These are phyloP conservation scores for Lamellibrachia satsuma DNA, from an alignment of 2,888 invertebrate species.

Conservation along the genomic window DNA sequence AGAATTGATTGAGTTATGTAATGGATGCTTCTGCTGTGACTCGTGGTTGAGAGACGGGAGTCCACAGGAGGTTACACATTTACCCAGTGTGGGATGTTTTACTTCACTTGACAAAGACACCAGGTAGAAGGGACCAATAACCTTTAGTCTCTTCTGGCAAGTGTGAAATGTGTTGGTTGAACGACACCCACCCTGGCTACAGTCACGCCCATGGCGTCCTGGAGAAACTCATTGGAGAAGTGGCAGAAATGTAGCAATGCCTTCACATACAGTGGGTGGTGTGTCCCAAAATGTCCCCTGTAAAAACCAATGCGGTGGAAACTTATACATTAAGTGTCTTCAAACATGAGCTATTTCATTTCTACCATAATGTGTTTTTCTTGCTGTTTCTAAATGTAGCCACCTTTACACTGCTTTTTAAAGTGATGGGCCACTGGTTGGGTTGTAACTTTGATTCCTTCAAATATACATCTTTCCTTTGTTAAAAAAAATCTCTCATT, in stretches of 20 bases:
- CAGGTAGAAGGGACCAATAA: too few species aligned
- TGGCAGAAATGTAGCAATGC: constrained; percentile 55
- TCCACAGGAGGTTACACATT: too few species aligned
- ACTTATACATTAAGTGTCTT: background rate
- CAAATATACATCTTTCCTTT: background rate
- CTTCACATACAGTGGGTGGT: constrained; percentile 55
- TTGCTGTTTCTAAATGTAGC: background rate
- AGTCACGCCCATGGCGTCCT: constrained; percentile 50
- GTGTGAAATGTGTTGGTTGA: background rate
- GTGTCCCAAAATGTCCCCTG: constrained; percentile 54
- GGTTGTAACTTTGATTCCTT: too few species aligned
- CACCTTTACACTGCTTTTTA: background rate
- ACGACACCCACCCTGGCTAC: constrained; percentile 48
- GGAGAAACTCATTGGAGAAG: constrained; percentile 55
- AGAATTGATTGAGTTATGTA: too few species aligned
- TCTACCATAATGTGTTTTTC: background rate
- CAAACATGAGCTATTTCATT: constrained; percentile 17
- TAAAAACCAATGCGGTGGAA: constrained; percentile 27
- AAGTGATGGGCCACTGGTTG: background rate
- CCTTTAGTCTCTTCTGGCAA: background rate
- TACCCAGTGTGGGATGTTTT: too few species aligned
- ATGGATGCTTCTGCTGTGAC: too few species aligned
- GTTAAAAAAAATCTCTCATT: background rate
- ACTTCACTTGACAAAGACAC: too few species aligned
- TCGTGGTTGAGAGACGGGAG: too few species aligned